Conservation (phyloP, 2,113 vertebrate genomes). For the Pituophis catenifer region DNA sequence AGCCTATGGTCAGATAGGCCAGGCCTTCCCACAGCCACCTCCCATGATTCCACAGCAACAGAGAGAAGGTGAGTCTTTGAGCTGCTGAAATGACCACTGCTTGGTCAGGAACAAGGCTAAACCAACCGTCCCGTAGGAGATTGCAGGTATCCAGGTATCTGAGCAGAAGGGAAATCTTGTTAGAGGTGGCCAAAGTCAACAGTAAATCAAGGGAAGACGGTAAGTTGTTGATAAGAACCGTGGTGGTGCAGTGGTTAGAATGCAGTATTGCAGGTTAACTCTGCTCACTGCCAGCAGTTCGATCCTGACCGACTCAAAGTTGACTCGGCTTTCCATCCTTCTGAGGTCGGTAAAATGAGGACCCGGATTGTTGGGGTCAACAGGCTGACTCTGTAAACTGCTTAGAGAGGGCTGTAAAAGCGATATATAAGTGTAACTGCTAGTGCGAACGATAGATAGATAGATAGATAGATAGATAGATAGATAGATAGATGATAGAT, state of each 20-base stretch:
- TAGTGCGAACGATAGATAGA: no score
- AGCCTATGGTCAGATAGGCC: slow-evolving; percentile 98
- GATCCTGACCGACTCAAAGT: neutral
- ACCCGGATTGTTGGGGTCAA: neutral
- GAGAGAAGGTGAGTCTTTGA: slow-evolving; percentile 89
- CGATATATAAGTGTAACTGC: no score
- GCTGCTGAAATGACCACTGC: neutral
- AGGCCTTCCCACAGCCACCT: slow-evolving; percentile 97
- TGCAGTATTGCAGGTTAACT: neutral
- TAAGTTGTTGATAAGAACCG: neutral
- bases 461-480: no score
- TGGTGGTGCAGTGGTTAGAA: neutral
- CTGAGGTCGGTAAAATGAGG: neutral
- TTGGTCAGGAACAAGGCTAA: neutral
- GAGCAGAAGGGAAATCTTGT: neutral
- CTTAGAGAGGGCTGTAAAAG: no score
- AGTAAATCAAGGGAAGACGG: neutral
- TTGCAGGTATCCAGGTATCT: neutral
- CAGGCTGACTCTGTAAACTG: neutral
- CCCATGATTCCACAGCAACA: slow-evolving; percentile 98
- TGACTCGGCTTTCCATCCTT: neutral
- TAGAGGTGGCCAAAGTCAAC: no score
- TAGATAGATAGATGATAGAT: no score
- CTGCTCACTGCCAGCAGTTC: neutral
- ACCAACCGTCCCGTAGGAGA: no score